Conservation (phyloP, 2,888 invertebrate species). For the Lysandra coridon region DNA sequence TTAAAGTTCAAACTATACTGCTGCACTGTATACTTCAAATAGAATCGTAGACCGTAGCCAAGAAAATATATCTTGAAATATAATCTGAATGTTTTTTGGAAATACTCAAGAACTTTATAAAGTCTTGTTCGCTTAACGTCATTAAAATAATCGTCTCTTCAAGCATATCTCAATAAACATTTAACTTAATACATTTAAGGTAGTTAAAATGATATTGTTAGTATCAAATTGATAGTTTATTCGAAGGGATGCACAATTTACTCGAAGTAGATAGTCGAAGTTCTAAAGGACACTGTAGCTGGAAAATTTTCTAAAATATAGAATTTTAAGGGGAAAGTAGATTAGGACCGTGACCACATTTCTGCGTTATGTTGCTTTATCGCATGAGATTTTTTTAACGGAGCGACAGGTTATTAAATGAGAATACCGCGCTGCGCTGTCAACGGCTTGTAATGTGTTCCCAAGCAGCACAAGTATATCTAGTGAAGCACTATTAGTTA, state of each 20-base stretch:
- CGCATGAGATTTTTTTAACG: not conserved
- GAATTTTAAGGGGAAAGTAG: not conserved
- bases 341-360: not conserved
- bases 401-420: not conserved
- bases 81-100: slow-evolving; percentile 1
- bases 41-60: not conserved
- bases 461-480: too few species aligned
- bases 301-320: not conserved
- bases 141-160: not conserved
- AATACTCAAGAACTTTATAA: not conserved
- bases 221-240: not conserved
- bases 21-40: not conserved
- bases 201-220: not conserved
- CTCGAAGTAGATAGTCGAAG: slow-evolving; percentile 8
- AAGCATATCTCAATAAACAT: slow-evolving; percentile 16
- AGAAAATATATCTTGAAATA: not conserved
- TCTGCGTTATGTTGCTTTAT: not conserved
- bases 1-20: not conserved
- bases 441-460: not conserved
- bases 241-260: slow-evolving; percentile 7
- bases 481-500: too few species aligned
- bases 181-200: not conserved
- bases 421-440: not conserved
- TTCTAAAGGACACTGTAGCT: slow-evolving; percentile 12
- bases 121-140: not conserved